Evolutionary conservation across 2,888 invertebrate species (phyloP).

Genomic region (Drosophila stalkeri): DNA sequence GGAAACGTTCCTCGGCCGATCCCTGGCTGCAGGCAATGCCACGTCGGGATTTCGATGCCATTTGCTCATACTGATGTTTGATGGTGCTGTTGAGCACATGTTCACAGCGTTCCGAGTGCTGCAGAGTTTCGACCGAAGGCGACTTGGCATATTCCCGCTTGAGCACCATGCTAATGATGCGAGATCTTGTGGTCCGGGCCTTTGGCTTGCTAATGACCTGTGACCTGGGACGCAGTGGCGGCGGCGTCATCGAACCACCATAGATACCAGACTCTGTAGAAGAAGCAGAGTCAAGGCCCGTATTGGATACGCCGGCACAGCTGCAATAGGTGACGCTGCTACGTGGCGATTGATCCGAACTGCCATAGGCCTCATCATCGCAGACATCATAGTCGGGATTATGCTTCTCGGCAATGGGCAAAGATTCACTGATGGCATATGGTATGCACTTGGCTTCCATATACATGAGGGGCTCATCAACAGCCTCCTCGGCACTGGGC

Average conservation of each 20-base stretch:
- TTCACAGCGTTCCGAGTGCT: slow-evolving; percentile 45
- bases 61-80: slow-evolving; percentile 32
- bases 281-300: slow-evolving; percentile 50
- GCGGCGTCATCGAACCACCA: slow-evolving; percentile 22
- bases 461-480: slow-evolving; percentile 58
- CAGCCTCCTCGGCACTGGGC: slow-evolving; percentile 64
- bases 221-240: slow-evolving; percentile 54
- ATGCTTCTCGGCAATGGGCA: not conserved
- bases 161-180: slow-evolving; percentile 73
- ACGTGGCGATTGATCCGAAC: slow-evolving; percentile 47
- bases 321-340: slow-evolving; percentile 67
- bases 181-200: slow-evolving; percentile 62
- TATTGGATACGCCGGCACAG: slow-evolving; percentile 42
- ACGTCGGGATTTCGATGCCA: slow-evolving; percentile 40
- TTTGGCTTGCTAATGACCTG: slow-evolving; percentile 56
- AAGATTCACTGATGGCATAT: slow-evolving; percentile 44
- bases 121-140: slow-evolving; percentile 15
- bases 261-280: slow-evolving; percentile 50
- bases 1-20: slow-evolving; percentile 65
- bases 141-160: slow-evolving; percentile 67
- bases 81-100: slow-evolving; percentile 47
- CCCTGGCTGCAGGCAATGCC: slow-evolving; percentile 41
- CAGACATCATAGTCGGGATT: slow-evolving; percentile 54
- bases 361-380: slow-evolving; percentile 68
- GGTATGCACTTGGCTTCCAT: slow-evolving; percentile 70